These are phyloP conservation scores for Caloenas nicobarica DNA, from an alignment of 2,113 vertebrate genomes.

Conservation along the genomic window DNA sequence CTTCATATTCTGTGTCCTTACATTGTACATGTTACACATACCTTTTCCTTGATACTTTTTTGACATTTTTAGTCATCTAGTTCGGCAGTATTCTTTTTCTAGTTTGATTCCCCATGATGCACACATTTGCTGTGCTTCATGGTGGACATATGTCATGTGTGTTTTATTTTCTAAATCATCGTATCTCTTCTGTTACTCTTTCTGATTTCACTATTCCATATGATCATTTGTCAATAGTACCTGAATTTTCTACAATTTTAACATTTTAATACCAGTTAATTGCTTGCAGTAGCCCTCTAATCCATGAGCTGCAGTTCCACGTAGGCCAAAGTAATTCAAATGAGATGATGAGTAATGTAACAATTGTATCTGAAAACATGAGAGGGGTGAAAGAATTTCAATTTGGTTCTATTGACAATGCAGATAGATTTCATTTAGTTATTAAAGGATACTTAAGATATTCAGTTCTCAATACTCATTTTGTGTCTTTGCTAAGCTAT, in stretches of 20 bases:
- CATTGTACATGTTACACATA: not conserved
- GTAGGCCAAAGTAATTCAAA: conserved; percentile 56
- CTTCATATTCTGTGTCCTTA: not conserved
- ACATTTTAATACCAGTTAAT: not conserved
- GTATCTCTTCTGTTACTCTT: not conserved
- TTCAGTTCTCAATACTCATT: not conserved
- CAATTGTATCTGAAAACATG: not conserved
- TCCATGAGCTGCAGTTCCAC: conserved; percentile 25
- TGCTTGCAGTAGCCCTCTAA: conserved; percentile 34
- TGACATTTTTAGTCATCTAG: not conserved
- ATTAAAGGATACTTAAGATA: not conserved
- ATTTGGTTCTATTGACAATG: not conserved
- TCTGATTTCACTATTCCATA: not conserved
- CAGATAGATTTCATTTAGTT: not conserved
- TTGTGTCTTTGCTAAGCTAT: not conserved
- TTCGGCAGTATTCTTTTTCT: not conserved
- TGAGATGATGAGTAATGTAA: conserved; percentile 43
- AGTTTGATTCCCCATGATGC: not conserved
- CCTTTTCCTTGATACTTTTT: conserved; percentile 14
- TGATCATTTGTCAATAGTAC: not conserved
- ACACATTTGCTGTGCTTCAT: not conserved
- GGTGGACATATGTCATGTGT: fast-evolving
- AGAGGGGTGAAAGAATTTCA: not conserved
- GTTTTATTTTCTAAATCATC: not conserved
- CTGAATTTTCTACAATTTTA: not conserved